Evolutionary conservation across 1,140 invertebrate genomes (phyloP).

Genomic region (Meloidogyne exigua): DNA sequence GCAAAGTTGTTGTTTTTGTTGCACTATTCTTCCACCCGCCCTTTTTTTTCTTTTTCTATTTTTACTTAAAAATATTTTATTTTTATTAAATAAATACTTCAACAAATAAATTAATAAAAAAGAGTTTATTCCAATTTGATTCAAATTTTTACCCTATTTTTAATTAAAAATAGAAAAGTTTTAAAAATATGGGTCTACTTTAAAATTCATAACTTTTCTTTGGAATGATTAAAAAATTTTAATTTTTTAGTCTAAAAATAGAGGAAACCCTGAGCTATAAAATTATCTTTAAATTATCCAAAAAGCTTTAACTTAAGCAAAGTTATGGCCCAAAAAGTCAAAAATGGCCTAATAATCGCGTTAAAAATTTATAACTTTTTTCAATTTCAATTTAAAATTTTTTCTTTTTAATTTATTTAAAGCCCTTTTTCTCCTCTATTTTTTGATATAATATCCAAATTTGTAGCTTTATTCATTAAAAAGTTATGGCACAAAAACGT

Average conservation of each 20-base stretch:
- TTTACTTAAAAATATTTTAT: neutral
- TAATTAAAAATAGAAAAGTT: too few species aligned
- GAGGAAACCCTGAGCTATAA: neutral
- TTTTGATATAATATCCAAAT: neutral
- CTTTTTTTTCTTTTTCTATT: neutral
- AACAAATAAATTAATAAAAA: neutral
- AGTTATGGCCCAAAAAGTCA: neutral
- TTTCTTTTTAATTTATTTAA: neutral
- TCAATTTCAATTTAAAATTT: neutral
- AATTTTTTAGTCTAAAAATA: neutral
- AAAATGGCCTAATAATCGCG: neutral
- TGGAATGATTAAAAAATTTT: neutral
- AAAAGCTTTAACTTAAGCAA: neutral
- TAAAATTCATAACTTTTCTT: neutral
- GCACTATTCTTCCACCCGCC: neutral
- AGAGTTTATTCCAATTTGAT: neutral
- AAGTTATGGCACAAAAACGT: neutral
- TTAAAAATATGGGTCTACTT: neutral
- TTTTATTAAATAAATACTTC: neutral
- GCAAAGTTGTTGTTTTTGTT: neutral
- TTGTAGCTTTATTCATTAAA: neutral
- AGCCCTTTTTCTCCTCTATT: neutral
- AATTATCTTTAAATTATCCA: neutral
- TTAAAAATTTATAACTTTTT: conserved; percentile 3
- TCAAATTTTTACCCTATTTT: neutral